Conservation (phyloP, 2,888 invertebrate genomes). For the Tachina fera region DNA sequence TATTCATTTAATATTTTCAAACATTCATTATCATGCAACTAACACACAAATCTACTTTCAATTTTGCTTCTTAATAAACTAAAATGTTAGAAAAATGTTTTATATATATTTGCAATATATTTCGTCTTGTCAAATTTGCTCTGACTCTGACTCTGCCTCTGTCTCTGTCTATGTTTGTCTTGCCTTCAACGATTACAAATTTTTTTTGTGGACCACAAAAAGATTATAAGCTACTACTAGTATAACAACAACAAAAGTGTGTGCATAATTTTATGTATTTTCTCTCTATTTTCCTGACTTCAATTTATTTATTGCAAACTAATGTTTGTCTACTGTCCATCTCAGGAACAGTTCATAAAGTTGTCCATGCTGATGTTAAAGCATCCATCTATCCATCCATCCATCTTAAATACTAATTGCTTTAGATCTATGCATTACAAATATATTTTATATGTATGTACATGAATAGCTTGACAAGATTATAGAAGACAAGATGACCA, state of each 20-base stretch:
- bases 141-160: slow-evolving; percentile 4
- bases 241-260: slow-evolving; percentile 7
- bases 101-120: slow-evolving; percentile 24
- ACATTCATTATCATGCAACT: background rate
- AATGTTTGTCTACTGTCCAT: slow-evolving; percentile 73
- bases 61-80: slow-evolving; percentile 3
- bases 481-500: slow-evolving; percentile 28
- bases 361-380: slow-evolving; percentile 48
- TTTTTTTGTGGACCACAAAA: slow-evolving; percentile 46
- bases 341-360: slow-evolving; percentile 43
- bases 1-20: background rate
- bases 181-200: slow-evolving; percentile 55
- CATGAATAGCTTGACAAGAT: slow-evolving; percentile 11
- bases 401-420: slow-evolving; percentile 70
- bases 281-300: slow-evolving; percentile 38
- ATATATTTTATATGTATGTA: background rate
- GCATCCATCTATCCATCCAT: slow-evolving; percentile 56
- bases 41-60: slow-evolving; percentile 14
- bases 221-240: background rate
- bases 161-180: slow-evolving; percentile 1
- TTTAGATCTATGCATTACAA: slow-evolving; percentile 63
- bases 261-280: slow-evolving; percentile 36
- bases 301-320: slow-evolving; percentile 72
- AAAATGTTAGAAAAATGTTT: background rate
- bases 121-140: slow-evolving; percentile 56